Base-by-base conservation (phyloP, 2,113 vertebrate genomes). In the Rhinopomastus cyanomelas region DNA sequence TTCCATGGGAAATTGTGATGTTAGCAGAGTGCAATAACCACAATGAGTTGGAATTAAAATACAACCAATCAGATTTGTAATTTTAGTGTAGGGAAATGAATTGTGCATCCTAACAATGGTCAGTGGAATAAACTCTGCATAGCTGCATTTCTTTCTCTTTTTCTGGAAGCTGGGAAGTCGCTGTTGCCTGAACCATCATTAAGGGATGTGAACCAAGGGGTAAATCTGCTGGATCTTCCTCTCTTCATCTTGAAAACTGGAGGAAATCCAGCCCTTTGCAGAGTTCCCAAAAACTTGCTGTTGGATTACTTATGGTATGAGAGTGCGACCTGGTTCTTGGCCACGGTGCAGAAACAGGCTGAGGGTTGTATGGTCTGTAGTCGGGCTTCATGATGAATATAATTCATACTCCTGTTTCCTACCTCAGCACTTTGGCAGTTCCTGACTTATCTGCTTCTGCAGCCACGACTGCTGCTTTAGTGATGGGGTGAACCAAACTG, bases 271-370 rank as follows among this genome's bases (percentile, higher is more conserved):
- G 65, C 30, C 49, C 49, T 56, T 83, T 3, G 6, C 42, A 62
- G 3, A 29, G 22, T 59, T 90, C 55, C 53, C 6, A 5, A 65
- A 75, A 87, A 66, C n/a, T 49, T 78, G 30, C 36, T 3, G 1
- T 1, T 81, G 78, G 46, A 81, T 94, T 87, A 76, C 16, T 93
- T 87, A 61, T 4, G 36, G 46, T 68, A 52, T 29, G 13, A 81
- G 66, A 81, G 36, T 65, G 15, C 84, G 85, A 25, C 51, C 81
- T 87, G 71, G 36, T 88, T 87, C 81, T 88, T 92, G 91, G 91
- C 78, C 22, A 13, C 3, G 0, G 19, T 69, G 74, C 74, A 66
- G 55, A 57, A 85, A 87, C 14, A 2, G 76, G 66, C 74, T 69
- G 87, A 76, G n/a, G 62, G 71, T 87, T 6, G 0, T 88, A 87